Conservation (phyloP, 2,888 invertebrate genomes). For the Galeopsomyia nigrocyanea region DNA sequence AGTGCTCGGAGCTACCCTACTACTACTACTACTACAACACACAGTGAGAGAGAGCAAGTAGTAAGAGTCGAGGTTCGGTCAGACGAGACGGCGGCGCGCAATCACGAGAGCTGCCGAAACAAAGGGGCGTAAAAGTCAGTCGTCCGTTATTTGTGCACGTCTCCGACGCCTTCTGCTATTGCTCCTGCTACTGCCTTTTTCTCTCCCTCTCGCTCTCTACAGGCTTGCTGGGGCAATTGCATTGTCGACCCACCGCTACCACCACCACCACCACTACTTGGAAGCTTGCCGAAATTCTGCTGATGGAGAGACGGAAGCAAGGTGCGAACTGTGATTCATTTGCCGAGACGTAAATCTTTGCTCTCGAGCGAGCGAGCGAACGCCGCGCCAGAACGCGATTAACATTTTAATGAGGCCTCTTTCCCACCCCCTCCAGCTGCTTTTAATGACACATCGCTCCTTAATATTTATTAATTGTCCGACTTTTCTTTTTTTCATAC, state of each 20-base stretch:
- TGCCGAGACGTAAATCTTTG: constrained; percentile 31
- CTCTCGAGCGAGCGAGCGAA: constrained; percentile 2
- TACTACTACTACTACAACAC: no score
- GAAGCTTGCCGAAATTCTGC: constrained; percentile 43
- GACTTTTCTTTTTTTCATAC: no score
- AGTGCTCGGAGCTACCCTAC: neutral
- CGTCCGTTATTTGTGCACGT: constrained; percentile 30
- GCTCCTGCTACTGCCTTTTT: neutral
- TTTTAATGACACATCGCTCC: no score
- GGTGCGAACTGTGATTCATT: constrained; percentile 40
- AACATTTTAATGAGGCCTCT: constrained; percentile 35
- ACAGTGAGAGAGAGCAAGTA: constrained; percentile 10
- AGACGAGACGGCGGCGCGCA: constrained; percentile 1
- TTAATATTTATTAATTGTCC: no score
- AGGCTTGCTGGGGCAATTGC: constrained; percentile 21
- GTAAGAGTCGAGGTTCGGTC: constrained; percentile 25
- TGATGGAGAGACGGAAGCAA: constrained; percentile 21
- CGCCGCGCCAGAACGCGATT: constrained; percentile 18
- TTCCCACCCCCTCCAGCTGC: no score
- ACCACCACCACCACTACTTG: constrained; percentile 4
- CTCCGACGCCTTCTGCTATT: neutral
- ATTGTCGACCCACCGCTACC: constrained; percentile 7
- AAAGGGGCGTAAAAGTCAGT: constrained; percentile 13
- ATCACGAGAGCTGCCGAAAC: neutral
- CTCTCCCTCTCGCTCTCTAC: neutral